Base-by-base conservation (phyloP, 2,888 invertebrate species). In the Sinodicranocentrus sp. region DNA sequence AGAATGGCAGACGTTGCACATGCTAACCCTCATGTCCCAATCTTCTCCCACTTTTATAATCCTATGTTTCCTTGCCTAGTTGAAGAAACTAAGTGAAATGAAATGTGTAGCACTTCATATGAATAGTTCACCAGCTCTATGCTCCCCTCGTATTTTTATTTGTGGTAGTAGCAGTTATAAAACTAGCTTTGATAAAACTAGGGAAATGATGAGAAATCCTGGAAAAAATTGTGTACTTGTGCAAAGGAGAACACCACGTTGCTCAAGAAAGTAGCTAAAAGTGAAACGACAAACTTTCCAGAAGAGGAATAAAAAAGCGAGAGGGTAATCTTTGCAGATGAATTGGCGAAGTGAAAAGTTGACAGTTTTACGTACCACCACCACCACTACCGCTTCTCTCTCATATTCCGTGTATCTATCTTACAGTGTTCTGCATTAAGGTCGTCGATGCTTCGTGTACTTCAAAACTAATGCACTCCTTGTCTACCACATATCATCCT, bases 321-420 rank as follows among this genome's bases (percentile, higher is more conserved):
- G 73, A n/a, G 33, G 25, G 28, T 76, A 65, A 76, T 76, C 76
- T 76, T 76, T 76, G 76, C 65, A 76, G 76, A 65, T 76, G 76
- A 76, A 76, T 76, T 76, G 76, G 52, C 65, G 48, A 76, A 76
- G 76, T 76, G 76, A 76, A 76, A 65, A 76, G 76, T 76, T 76
- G 76, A 76, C 76, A 65, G 44, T 75, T 75, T 73, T 44, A 25
- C 59, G 43, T 52, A 70, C 8, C 15, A n/a, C 48, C 33, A 33
- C 33, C n/a, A n/a, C n/a, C n/a, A n/a, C n/a, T n/a, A n/a, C n/a
- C n/a, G n/a, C n/a, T n/a, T n/a, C n/a, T n/a, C n/a, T n/a, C n/a
- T n/a, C n/a, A n/a, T n/a, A n/a, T n/a, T n/a, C n/a, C n/a, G n/a
- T n/a, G 10, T 10, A 33, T 10, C 33, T 33, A 3, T 33, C 33